phyloP scores from a whole-genome alignment of 2,888 invertebrate species.

The Carpatolechia fugitivella region DNA sequence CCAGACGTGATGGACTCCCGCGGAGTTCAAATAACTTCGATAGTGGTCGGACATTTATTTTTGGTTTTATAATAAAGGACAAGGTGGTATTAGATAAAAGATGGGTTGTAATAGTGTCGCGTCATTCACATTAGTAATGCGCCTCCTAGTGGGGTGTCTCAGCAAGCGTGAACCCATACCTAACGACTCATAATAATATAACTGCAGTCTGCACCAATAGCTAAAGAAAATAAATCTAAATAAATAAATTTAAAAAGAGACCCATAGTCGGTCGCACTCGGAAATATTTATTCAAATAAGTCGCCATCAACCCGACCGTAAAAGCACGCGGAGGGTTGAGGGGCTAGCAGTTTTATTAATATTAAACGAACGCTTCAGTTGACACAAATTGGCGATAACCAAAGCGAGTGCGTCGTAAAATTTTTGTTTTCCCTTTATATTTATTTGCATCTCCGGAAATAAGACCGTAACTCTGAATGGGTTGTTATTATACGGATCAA shows the following conservation, averaged over 20 bases:
- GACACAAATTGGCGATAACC: slow-evolving; percentile 77
- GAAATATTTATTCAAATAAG: slow-evolving; percentile 78
- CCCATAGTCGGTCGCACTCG: slow-evolving; percentile 50
- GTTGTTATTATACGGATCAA: slow-evolving; percentile 24
- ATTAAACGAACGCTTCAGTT: slow-evolving; percentile 77
- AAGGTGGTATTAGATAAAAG: slow-evolving; percentile 72
- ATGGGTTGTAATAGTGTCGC: slow-evolving; percentile 73
- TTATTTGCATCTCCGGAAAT: slow-evolving; percentile 49
- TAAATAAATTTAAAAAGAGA: slow-evolving; percentile 58
- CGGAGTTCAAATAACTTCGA: slow-evolving; percentile 66
- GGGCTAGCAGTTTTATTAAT: slow-evolving; percentile 74
- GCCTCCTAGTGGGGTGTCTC: slow-evolving; percentile 65
- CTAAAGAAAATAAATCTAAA: slow-evolving; percentile 53
- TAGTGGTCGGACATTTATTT: slow-evolving; percentile 69
- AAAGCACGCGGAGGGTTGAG: slow-evolving; percentile 71
- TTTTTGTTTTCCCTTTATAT: slow-evolving; percentile 52
- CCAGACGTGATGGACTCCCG: slow-evolving; percentile 66
- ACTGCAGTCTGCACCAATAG: slow-evolving; percentile 39
- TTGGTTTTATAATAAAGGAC: slow-evolving; percentile 73
- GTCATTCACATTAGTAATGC: slow-evolving; percentile 71
- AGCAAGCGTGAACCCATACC: slow-evolving; percentile 33
- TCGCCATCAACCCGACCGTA: slow-evolving; percentile 74
- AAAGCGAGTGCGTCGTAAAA: slow-evolving; percentile 62
- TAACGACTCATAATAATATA: slow-evolving; percentile 37
- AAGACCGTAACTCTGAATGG: slow-evolving; percentile 35